Conservation (phyloP, 30 jellyfish, hydroid and myxozoan genomes). For the Cassiopea andromeda region DNA sequence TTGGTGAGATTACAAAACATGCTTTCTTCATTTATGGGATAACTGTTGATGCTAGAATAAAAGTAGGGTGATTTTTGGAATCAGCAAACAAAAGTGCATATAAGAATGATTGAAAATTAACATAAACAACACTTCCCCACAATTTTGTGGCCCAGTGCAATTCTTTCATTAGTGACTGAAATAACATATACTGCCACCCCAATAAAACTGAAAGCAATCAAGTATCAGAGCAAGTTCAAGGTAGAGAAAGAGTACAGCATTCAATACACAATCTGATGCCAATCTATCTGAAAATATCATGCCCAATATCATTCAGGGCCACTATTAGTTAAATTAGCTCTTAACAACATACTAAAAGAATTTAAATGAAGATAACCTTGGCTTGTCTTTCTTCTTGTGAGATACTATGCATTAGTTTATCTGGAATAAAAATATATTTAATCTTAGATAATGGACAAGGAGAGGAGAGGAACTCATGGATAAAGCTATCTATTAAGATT, state of each 20-base stretch:
- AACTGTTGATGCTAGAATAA: background rate
- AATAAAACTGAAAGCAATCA: no score
- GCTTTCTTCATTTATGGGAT: background rate
- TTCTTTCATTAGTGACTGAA: no score
- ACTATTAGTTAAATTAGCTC: background rate
- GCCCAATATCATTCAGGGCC: background rate
- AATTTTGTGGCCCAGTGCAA: no score
- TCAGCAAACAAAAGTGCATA: background rate
- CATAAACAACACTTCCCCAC: no score
- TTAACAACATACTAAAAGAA: background rate
- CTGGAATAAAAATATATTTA: background rate
- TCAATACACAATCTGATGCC: no score
- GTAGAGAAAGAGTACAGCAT: no score
- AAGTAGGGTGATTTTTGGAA: background rate
- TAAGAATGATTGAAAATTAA: background rate
- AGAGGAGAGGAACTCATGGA: background rate
- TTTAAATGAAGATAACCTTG: background rate
- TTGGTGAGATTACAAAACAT: background rate
- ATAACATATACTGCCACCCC: no score
- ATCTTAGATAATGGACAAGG: background rate
- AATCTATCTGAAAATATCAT: background rate
- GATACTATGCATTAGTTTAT: slow-evolving; percentile 16
- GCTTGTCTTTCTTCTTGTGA: slow-evolving; percentile 43
- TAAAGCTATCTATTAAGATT: no score
- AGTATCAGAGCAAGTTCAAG: no score